Evolutionary conservation across 2,888 invertebrate genomes (phyloP), one percentile per base, ranked within the genome.

Genomic region (Arctia plantaginis): DNA sequence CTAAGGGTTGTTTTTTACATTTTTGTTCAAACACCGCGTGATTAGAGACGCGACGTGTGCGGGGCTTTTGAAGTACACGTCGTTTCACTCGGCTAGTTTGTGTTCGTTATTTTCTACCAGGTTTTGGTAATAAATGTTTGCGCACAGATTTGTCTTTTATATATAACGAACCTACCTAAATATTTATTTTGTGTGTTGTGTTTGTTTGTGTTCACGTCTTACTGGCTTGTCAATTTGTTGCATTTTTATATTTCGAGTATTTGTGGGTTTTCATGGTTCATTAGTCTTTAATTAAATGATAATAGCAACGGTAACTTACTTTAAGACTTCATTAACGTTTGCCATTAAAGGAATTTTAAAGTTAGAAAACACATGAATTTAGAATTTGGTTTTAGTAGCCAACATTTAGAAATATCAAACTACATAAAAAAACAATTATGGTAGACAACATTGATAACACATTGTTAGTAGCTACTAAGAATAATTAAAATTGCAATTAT

Each of bases 21-120:
- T 93, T 94, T 92, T 94, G 93, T 94, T 93, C 95, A 95, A 95
- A 95, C 93, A 95, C 87, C 83, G 90, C 87, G 92, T 95, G 95
- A 95, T 95, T 95, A 95, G 95, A 95, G 93, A 91, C 81, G 82
- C 85, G 87, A 85, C 83, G 84, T 87, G 87, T 85, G 83, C 86
- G 83, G 78, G 87, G 89, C 90, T 90, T 92, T 94, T 93, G 94
- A 94, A 91, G 93, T 91, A 92, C 90, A 92, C 90, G 87, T 87
- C 92, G 93, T 91, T 88, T 90, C 92, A 92, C 90, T 82, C 91
- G 90, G 89, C 88, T 93, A 90, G 89, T 88, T 90, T 85, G 86
- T 83, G 80, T 84, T 82, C 82, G 80, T 85, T 86, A 86, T 85
- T 83, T 87, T 88, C 88, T 88, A 93, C 91, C 76, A 76, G 71